Base-by-base conservation (phyloP, 2,797 vertebrate genomes). In the Alosa sapidissima region DNA sequence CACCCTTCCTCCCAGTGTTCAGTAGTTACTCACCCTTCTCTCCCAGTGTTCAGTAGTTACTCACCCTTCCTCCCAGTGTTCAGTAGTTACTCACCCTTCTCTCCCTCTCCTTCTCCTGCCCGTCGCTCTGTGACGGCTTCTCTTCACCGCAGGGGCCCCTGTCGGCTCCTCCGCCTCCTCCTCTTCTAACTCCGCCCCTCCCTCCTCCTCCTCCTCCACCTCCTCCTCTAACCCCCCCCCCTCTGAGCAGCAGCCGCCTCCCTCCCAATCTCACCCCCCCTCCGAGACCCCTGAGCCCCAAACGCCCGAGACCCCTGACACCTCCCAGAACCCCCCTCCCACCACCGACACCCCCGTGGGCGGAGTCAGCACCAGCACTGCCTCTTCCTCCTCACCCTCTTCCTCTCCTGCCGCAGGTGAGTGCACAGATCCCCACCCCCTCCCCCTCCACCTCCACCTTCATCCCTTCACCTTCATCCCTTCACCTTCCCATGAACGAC, bases 241-340 rank as follows among this genome's bases (percentile, higher is more conserved):
- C 85, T 93, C 93, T 90, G 89, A 87, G 36, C 41, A 41, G 41
- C 52, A 16, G 52, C 19, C 52, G 36, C 82, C 85, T 87, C 85
- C 82, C 82, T 81, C 83, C 82, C 81, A 72, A 86, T 83, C 51
- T 84, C 83, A 88, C 91, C 90, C 91, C 93, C 92, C 93, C 19
- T 14, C 94, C 93, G 95, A 94, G 94, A 94, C 94, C 95, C 94
- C 95, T 94, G 93, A 91, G 94, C 95, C 94, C 92, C 94, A 89
- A 91, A 94, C 95, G 94, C 94, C 95, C 89, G 96, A 96, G 92
- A 94, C 94, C 94, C 95, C 96, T 96, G 94, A 94, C 91, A 94
- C 95, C 94, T 93, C 95, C 94, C 90, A 94, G 94, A 94, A 94
- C 95, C 92, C 96, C 89, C 36, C 45, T 85, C 92, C 94, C 89